Conservation (phyloP, 2,113 vertebrate genomes). For the Myxocyprinus asiaticus region DNA sequence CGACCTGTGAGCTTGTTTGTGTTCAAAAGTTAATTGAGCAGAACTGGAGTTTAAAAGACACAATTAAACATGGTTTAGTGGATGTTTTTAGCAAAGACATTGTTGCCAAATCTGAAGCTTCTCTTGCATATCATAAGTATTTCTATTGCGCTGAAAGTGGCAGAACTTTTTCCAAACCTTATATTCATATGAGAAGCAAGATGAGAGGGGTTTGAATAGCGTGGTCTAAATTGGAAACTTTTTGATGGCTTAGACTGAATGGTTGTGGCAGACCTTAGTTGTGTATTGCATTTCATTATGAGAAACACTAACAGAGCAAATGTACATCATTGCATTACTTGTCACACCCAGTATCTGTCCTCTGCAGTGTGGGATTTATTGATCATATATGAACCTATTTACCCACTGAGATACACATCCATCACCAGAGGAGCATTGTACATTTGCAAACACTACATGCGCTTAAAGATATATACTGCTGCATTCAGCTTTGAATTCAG, state of each 20-base stretch:
- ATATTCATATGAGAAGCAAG: conserved; percentile 5
- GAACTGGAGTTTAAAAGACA: conserved; percentile 39
- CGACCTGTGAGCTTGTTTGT: background rate
- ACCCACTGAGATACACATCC: conserved; percentile 4
- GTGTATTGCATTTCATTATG: conserved; percentile 3
- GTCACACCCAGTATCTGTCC: background rate
- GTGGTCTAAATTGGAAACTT: background rate
- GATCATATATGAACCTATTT: background rate
- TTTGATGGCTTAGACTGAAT: background rate
- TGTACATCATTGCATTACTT: background rate
- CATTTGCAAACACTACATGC: conserved; percentile 32
- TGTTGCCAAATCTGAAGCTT: conserved; percentile 32
- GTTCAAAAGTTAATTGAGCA: conserved; percentile 3
- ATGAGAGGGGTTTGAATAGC: background rate
- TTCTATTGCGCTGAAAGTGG: conserved; percentile 13
- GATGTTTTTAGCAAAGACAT: conserved; percentile 29
- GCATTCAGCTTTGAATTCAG: conserved; percentile 8
- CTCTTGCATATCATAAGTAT: conserved; percentile 20
- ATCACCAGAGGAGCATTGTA: background rate
- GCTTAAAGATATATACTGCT: background rate
- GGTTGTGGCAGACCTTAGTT: conserved; percentile 1
- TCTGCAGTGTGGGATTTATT: conserved; percentile 5
- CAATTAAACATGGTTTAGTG: conserved; percentile 42
- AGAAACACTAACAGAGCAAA: conserved; percentile 24
- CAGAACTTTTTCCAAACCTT: background rate